Evolutionary conservation across 2,888 invertebrate species (phyloP).

Genomic region (Drosophila mulleri): DNA sequence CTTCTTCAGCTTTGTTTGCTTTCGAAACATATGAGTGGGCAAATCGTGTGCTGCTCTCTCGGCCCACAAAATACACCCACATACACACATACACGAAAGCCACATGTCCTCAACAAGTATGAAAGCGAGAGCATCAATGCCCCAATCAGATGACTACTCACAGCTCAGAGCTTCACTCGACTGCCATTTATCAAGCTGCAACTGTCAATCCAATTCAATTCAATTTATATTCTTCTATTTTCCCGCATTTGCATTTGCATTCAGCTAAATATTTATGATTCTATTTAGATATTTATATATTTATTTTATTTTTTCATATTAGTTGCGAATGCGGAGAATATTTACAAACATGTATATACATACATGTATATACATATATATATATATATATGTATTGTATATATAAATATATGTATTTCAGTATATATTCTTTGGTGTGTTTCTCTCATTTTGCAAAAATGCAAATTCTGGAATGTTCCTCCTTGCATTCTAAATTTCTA

Average conservation of each 20-base stretch:
- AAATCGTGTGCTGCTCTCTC: neutral
- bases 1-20: neutral
- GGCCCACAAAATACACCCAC: slow-evolving; percentile 3
- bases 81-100: neutral
- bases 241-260: slow-evolving; percentile 1
- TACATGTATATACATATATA: too few relatives aligned
- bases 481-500: too few relatives aligned
- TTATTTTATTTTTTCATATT: neutral
- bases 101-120: slow-evolving; percentile 6
- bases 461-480: too few relatives aligned
- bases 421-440: too few relatives aligned
- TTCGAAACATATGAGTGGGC: neutral
- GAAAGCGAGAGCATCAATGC: neutral
- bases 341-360: neutral
- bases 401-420: too few relatives aligned
- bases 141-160: slow-evolving; percentile 5
- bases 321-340: neutral
- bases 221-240: neutral
- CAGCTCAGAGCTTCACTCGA: neutral
- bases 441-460: too few relatives aligned
- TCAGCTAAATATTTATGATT: neutral
- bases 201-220: slow-evolving; percentile 4
- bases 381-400: too few relatives aligned
- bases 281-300: neutral
- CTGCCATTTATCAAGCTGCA: slow-evolving; percentile 3